Conservation (phyloP, 2,797 vertebrate species). For the Mallotus villosus region DNA sequence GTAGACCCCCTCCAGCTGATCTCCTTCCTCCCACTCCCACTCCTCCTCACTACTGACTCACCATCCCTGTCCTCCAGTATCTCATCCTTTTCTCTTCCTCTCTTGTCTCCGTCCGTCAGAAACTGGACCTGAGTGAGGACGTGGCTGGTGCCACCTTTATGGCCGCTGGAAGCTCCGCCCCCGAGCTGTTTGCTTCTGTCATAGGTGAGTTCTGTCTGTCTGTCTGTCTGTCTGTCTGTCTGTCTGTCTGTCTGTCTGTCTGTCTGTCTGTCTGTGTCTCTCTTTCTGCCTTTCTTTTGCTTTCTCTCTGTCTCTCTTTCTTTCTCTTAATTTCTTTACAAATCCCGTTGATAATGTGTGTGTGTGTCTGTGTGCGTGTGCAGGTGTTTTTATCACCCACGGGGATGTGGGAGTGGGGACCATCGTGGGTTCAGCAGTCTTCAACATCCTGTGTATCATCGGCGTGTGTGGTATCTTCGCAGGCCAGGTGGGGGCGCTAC, state of each 20-base stretch:
- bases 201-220: slow-evolving; percentile 72
- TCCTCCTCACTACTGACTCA: not conserved
- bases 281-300: not conserved
- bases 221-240: not conserved
- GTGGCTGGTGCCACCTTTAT: slow-evolving; percentile 91
- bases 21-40: no score
- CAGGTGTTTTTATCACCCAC: slow-evolving; percentile 88
- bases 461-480: slow-evolving; percentile 86
- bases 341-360: not conserved
- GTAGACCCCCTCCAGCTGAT: slow-evolving; percentile 56
- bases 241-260: not conserved
- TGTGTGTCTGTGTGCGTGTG: slow-evolving; percentile 12
- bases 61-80: not conserved
- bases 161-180: slow-evolving; percentile 89
- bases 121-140: slow-evolving; percentile 84
- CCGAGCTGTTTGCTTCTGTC: slow-evolving; percentile 86
- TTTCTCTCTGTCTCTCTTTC: not conserved
- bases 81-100: not conserved
- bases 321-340: not conserved
- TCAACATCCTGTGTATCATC: slow-evolving; percentile 89
- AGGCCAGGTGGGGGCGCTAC: slow-evolving; percentile 75
- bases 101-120: slow-evolving; percentile 66
- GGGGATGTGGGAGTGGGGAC: slow-evolving; percentile 87
- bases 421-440: slow-evolving; percentile 86
- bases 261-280: not conserved